These are phyloP conservation scores for Sipha maydis DNA, from an alignment of 2,888 invertebrate genomes.

Conservation along the genomic window DNA sequence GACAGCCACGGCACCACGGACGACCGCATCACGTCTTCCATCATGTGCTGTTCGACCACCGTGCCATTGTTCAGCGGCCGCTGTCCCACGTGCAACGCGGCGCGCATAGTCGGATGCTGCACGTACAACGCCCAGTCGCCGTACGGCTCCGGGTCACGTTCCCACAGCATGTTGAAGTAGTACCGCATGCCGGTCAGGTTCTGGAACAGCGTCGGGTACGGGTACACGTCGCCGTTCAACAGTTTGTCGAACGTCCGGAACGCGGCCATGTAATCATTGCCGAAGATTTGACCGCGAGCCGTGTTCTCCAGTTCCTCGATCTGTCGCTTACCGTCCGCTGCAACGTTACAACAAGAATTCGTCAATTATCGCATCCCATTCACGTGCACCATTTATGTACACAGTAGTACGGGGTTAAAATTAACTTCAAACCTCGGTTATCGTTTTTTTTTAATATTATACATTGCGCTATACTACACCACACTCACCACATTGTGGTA, in stretches of 20 bases:
- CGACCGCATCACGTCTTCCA: constrained; percentile 83
- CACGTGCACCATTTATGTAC: no score
- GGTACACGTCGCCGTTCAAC: constrained; percentile 71
- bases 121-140: constrained; percentile 67
- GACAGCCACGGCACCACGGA: constrained; percentile 76
- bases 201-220: constrained; percentile 73
- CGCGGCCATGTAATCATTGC: constrained; percentile 76
- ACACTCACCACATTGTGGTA: no score
- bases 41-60: constrained; percentile 70
- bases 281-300: constrained; percentile 69
- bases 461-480: no score
- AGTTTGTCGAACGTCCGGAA: constrained; percentile 78
- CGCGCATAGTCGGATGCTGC: constrained; percentile 71
- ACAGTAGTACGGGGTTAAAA: no score
- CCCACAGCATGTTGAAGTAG: constrained; percentile 73
- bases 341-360: background rate
- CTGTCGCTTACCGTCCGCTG: constrained; percentile 74
- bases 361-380: no score
- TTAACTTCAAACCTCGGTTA: no score
- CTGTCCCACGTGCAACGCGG: constrained; percentile 86
- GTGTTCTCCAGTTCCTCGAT: constrained; percentile 16
- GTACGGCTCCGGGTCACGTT: constrained; percentile 64
- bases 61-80: constrained; percentile 74
- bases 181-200: constrained; percentile 81
- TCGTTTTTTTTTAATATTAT: no score